phyloP scores from a whole-genome alignment of 2,888 invertebrate genomes.

The Drosophila subsilvestris region DNA sequence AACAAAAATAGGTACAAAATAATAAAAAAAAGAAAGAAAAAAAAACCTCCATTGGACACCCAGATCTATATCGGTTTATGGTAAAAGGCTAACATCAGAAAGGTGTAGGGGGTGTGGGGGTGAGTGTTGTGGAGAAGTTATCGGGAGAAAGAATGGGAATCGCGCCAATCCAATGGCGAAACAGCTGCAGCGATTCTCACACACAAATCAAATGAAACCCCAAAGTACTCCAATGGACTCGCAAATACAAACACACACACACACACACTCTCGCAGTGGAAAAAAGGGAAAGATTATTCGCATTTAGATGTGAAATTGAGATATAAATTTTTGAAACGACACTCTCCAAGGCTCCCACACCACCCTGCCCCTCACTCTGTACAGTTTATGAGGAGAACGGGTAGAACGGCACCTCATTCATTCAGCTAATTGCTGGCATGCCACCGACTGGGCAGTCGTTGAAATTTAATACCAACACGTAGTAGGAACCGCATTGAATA shows the following conservation, averaged over 20 bases:
- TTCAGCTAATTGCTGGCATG: constrained; percentile 37
- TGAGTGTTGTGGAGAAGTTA: constrained; percentile 5
- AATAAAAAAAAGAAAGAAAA: constrained; percentile 18
- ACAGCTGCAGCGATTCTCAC: constrained; percentile 74
- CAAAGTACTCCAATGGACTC: constrained; percentile 44
- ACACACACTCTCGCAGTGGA: constrained; percentile 1
- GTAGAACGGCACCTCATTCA: constrained; percentile 10
- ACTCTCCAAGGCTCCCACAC: constrained; percentile 44
- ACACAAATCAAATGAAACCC: constrained; percentile 74
- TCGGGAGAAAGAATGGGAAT: constrained; percentile 49
- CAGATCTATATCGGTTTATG: constrained; percentile 38
- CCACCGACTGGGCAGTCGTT: constrained; percentile 39
- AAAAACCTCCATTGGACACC: background rate
- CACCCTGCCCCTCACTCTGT: constrained; percentile 28
- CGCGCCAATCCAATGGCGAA: constrained; percentile 61
- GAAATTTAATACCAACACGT: constrained; percentile 54
- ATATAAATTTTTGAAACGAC: constrained; percentile 79
- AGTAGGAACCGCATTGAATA: constrained; percentile 5
- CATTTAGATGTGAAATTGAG: constrained; percentile 80
- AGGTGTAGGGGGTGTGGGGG: background rate
- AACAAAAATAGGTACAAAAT: constrained; percentile 9
- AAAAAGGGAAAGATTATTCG: constrained; percentile 72
- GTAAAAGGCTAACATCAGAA: constrained; percentile 24
- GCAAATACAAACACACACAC: constrained; percentile 14
- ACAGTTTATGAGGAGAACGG: constrained; percentile 1